Evolutionary conservation across 2,888 invertebrate species (phyloP).

Genomic region (Ophonus ardosiacus): DNA sequence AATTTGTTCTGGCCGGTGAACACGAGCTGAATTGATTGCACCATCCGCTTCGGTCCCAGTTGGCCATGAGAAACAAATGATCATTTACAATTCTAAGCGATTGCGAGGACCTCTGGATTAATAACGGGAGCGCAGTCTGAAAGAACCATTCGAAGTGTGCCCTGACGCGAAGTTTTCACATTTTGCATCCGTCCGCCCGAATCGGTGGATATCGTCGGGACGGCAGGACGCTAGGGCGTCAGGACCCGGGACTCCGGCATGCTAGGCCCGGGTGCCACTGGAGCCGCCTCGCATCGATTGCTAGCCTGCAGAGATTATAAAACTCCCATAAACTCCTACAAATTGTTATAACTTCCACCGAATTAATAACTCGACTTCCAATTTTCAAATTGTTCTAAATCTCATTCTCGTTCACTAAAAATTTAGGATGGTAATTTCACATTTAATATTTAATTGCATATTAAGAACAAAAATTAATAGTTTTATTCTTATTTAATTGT

Average conservation of each 20-base stretch:
- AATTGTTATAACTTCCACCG: background rate
- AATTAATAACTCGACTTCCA: background rate
- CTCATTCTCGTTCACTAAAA: no score
- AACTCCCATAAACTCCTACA: conserved; percentile 15
- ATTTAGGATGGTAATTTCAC: no score
- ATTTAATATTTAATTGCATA: no score
- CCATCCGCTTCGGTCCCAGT: conserved; percentile 63
- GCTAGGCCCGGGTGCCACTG: background rate
- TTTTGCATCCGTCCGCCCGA: conserved; percentile 54
- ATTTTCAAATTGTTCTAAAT: background rate
- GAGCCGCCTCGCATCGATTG: background rate
- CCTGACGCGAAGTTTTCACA: conserved; percentile 55
- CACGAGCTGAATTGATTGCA: conserved; percentile 64
- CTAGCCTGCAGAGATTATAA: conserved; percentile 30
- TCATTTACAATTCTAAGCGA: conserved; percentile 64
- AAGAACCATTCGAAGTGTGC: conserved; percentile 59
- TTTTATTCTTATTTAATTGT: no score
- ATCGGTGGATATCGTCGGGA: conserved; percentile 31
- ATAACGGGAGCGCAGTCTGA: conserved; percentile 52
- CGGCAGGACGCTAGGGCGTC: background rate
- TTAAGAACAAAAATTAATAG: no score
- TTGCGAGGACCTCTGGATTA: conserved; percentile 62
- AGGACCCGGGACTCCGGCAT: background rate
- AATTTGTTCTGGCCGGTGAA: conserved; percentile 64
- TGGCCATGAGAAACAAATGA: conserved; percentile 64